Evolutionary conservation across 2,797 vertebrate genomes (phyloP), one percentile per base, ranked within the genome.

Genomic region (Rousettus madagascariensis): DNA sequence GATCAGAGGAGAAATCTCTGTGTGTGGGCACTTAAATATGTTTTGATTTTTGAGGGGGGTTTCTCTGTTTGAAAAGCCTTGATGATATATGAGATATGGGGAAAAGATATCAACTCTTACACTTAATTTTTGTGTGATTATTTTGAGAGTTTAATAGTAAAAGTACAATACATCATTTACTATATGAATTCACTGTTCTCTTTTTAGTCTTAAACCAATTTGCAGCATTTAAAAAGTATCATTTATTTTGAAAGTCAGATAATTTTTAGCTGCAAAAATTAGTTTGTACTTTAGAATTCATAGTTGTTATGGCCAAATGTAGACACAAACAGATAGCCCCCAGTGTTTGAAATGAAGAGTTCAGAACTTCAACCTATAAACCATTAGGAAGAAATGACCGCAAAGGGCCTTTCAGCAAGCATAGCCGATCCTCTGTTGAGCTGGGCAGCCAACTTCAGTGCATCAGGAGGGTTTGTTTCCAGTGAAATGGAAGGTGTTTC

Each of bases 91-190:
- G 41, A 41, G 78, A 79, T 94, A 77, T n/a, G 74, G 92, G 92
- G 96, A 97, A 92, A 3, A 83, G 63, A 57, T 68, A 97, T 78
- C 90, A 79, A 49, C 74, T 90, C 79, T 57, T 69, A 59, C 38
- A 46, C 22, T 78, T 77, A 84, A 74, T 69, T 86, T 49, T 55
- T 43, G 6, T 65, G 51, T 84, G 65, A 61, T 92, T 85, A 30
- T 91, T 89, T 95, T 66, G 5, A 97, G 97, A 96, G 55, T 97
- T 93, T 66, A 92, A 30, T 86, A 96, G 71, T 97, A 97, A 98
- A 98, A 96, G 71, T 61, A 63, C 17, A 26, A 26, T 26, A 88
- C 86, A 91, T 78, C 77, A 55, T 59, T 68, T 97, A 59, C 79
- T n/a, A 0, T 69, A 17, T 51, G 75, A 97, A 97, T 96, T 82